Percentiles rank a stretch among this genome's conserved stretches.
phyloP scores from a whole-genome alignment of 2,888 invertebrate genomes.

The Drosophila falleni region DNA sequence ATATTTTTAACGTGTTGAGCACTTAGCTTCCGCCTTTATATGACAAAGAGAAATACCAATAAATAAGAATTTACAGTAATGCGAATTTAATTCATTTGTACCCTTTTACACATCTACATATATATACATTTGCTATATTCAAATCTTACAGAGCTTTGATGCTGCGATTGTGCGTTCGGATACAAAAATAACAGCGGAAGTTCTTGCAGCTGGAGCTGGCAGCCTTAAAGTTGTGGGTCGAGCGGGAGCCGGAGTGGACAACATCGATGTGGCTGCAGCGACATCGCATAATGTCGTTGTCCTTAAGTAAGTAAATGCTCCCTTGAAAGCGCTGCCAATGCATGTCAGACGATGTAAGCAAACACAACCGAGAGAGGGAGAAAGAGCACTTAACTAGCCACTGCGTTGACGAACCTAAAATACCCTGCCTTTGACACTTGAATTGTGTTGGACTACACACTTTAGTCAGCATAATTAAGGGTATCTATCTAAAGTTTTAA shows the following conservation, averaged over 20 bases:
- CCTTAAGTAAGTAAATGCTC: slow-evolving; percentile 91
- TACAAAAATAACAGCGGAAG: slow-evolving; percentile 95
- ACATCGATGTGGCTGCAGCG: slow-evolving; percentile 96
- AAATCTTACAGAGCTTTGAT: slow-evolving; percentile 90
- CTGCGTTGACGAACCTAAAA: not conserved
- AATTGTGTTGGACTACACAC: too few species aligned
- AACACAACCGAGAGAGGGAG: not conserved
- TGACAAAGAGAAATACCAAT: not conserved
- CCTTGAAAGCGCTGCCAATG: slow-evolving; percentile 4
- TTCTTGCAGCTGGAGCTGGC: slow-evolving; percentile 90
- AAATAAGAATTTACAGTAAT: not conserved
- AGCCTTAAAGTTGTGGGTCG: slow-evolving; percentile 95
- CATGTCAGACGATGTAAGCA: slow-evolving; percentile 1
- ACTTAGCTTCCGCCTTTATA: not conserved
- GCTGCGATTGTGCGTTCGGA: slow-evolving; percentile 97
- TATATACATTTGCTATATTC: slow-evolving; percentile 28
- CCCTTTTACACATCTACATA: slow-evolving; percentile 3
- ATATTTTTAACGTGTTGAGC: not conserved
- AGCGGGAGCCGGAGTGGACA: slow-evolving; percentile 99
- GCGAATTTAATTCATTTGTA: not conserved
- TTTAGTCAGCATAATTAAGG: too few species aligned
- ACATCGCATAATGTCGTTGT: slow-evolving; percentile 94
- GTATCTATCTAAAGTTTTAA: too few species aligned
- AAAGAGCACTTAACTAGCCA: too few species aligned
- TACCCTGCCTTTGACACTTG: not conserved